Conservation (phyloP, 1,140 invertebrate genomes). For the Cyrtorhinus lividipennis region DNA sequence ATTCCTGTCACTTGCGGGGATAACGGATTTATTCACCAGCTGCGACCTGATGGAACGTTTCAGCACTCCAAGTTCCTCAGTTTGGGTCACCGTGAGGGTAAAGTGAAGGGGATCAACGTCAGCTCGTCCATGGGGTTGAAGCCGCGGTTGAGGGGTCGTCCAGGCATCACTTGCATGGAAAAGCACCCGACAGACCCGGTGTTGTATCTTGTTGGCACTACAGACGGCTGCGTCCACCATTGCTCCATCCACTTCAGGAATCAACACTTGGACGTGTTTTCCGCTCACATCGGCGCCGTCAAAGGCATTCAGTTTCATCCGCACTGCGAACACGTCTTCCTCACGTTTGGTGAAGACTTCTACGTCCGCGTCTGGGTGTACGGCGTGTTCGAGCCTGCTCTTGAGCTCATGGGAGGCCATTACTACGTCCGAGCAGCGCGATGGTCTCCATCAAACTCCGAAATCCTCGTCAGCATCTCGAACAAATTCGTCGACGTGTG, state of each 20-base stretch:
- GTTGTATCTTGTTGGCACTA: conserved; percentile 15
- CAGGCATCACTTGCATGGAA: conserved; percentile 10
- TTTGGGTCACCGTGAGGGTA: conserved; percentile 1
- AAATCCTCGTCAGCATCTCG: conserved; percentile 39
- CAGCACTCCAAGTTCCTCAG: conserved; percentile 8
- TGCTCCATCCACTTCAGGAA: conserved; percentile 29
- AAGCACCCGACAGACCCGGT: conserved; percentile 11
- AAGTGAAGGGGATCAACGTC: conserved; percentile 4
- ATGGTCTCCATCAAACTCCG: conserved; percentile 40
- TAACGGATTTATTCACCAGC: conserved; percentile 13
- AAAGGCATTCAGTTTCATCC: conserved; percentile 39
- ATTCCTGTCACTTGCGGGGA: conserved; percentile 14
- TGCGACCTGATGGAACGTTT: conserved; percentile 12
- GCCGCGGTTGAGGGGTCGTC: neutral
- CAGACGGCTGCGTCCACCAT: conserved; percentile 15
- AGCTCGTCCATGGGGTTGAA: neutral
- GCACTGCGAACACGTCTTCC: conserved; percentile 36
- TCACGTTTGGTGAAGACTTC: conserved; percentile 42
- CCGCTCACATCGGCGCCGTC: conserved; percentile 38
- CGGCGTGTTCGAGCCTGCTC: conserved; percentile 22
- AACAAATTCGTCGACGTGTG: conserved; percentile 29
- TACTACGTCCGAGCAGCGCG: conserved; percentile 34
- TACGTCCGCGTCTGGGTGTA: conserved; percentile 40
- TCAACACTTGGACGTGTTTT: conserved; percentile 30
- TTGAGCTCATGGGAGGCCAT: conserved; percentile 21